phyloP scores from a whole-genome alignment of 2,888 invertebrate species.

The Tinea semifulvella region DNA sequence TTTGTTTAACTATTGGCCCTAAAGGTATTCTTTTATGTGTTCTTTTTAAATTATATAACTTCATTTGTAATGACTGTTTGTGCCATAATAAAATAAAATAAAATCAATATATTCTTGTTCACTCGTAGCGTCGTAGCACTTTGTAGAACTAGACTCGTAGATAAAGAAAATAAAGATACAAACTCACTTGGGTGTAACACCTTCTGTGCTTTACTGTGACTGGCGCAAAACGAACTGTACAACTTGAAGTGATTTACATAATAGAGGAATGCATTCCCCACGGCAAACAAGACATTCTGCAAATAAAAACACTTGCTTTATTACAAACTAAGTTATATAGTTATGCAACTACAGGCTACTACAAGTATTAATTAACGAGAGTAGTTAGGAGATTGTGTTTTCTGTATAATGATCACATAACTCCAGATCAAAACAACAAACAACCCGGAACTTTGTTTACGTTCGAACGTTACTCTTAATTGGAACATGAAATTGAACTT shows the following conservation, averaged over 20 bases:
- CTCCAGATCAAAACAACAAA: slow-evolving; percentile 7
- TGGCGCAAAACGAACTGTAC: slow-evolving; percentile 98
- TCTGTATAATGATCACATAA: too few species aligned
- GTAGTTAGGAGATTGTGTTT: neutral
- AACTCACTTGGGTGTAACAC: slow-evolving; percentile 96
- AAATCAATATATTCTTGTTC: too few species aligned
- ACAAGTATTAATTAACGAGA: slow-evolving; percentile 5
- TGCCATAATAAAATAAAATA: too few species aligned
- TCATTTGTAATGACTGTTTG: too few species aligned
- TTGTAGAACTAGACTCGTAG: neutral
- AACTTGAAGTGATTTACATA: slow-evolving; percentile 99
- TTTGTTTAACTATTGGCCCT: too few species aligned
- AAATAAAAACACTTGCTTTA: slow-evolving; percentile 33
- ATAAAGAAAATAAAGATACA: neutral
- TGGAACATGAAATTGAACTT: slow-evolving; percentile 1
- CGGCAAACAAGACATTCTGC: slow-evolving; percentile 93
- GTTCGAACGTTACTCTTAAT: slow-evolving; percentile 1
- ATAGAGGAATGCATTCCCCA: slow-evolving; percentile 96
- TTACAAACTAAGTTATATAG: neutral
- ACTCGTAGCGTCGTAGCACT: neutral
- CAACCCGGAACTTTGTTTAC: neutral
- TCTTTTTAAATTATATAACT: too few species aligned
- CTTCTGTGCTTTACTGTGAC: slow-evolving; percentile 98
- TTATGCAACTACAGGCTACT: neutral
- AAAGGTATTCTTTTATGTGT: too few species aligned